Conservation (phyloP, 2,113 vertebrate species). For the Forbesichthys papilliferus region DNA sequence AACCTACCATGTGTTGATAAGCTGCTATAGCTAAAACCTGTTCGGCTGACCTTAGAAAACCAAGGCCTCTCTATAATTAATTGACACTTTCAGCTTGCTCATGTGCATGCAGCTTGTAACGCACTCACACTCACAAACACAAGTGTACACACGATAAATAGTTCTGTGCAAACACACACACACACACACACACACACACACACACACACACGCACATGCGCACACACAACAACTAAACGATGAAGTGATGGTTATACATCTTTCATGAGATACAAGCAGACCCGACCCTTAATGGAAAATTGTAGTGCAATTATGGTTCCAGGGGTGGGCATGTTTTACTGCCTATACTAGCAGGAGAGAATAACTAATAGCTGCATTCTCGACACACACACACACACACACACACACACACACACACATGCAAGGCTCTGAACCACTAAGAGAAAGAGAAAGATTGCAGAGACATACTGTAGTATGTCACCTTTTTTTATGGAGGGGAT, state of each 20-base stretch:
- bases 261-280: constrained; percentile 46
- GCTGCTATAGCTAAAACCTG: no score
- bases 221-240: constrained; percentile 1
- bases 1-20: no score
- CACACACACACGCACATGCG: neutral
- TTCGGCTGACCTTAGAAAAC: no score
- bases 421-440: neutral
- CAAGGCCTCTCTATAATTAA: no score
- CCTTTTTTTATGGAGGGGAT: constrained; percentile 20
- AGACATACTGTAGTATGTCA: constrained; percentile 34
- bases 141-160: no score
- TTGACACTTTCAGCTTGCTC: no score
- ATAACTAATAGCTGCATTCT: neutral
- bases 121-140: no score
- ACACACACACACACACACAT: neutral
- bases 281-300: constrained; percentile 28
- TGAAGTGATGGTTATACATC: constrained; percentile 28
- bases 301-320: constrained; percentile 22
- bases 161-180: no score
- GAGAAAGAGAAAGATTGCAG: neutral
- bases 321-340: constrained; percentile 19
- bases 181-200: constrained; percentile 1
- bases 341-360: neutral
- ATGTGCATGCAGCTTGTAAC: no score
- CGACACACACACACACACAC: neutral